These are phyloP conservation scores for Epinotia brunnichana DNA, from an alignment of 2,888 invertebrate species.

Conservation along the genomic window DNA sequence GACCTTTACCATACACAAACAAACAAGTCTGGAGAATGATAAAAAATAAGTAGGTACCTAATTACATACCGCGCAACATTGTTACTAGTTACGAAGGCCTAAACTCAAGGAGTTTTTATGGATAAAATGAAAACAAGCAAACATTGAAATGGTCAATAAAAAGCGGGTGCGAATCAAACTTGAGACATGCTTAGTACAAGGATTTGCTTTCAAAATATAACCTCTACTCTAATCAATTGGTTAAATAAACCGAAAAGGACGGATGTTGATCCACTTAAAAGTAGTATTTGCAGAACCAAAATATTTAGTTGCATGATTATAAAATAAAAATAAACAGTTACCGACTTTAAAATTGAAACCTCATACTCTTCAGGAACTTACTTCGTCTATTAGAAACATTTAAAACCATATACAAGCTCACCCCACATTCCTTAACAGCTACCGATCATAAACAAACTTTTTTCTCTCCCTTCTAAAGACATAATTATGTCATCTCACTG, in stretches of 20 bases:
- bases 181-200: neutral
- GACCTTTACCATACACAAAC: no score
- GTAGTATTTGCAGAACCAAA: constrained; percentile 8
- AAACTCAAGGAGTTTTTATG: no score
- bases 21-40: no score
- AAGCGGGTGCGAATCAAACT: constrained; percentile 11
- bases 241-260: neutral
- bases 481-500: constrained; percentile 66
- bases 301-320: neutral
- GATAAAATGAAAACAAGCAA: no score
- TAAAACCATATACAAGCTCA: constrained; percentile 29
- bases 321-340: neutral
- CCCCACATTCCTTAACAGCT: constrained; percentile 40
- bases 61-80: no score
- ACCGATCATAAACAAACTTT: constrained; percentile 46
- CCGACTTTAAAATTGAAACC: neutral
- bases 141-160: neutral
- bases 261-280: neutral
- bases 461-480: constrained; percentile 53
- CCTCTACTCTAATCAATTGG: constrained; percentile 7
- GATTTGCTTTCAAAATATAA: neutral
- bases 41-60: no score
- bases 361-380: constrained; percentile 1
- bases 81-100: no score
- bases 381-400: constrained; percentile 33